These are phyloP conservation scores for Hirtodrosophila trivittata DNA, from an alignment of 2,888 invertebrate species.

Conservation along the genomic window DNA sequence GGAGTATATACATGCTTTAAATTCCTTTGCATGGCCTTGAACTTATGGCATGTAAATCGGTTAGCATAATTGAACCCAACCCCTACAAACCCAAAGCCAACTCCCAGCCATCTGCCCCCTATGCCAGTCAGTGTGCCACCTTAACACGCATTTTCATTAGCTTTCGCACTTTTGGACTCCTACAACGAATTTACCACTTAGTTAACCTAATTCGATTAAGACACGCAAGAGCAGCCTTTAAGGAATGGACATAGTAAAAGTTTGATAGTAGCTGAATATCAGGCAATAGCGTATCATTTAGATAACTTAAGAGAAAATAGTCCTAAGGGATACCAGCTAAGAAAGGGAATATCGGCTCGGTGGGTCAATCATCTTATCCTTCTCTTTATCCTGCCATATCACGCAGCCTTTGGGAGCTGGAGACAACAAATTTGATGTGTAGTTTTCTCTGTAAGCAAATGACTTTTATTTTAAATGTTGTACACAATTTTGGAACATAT, in stretches of 20 bases:
- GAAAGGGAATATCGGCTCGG: no score
- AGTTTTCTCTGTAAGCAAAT: no score
- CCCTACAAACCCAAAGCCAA: slow-evolving; percentile 7
- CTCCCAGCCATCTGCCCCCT: slow-evolving; percentile 1
- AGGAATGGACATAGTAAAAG: slow-evolving; percentile 59
- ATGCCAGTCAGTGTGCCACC: background rate
- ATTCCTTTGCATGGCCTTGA: slow-evolving; percentile 63
- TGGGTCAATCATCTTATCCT: no score
- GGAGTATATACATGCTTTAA: slow-evolving; percentile 21
- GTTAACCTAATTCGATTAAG: slow-evolving; percentile 69
- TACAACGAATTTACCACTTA: slow-evolving; percentile 61
- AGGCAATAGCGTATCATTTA: background rate
- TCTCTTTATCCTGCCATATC: no score
- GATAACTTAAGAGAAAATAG: no score
- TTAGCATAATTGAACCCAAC: slow-evolving; percentile 30
- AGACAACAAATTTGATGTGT: no score
- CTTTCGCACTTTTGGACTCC: slow-evolving; percentile 52
- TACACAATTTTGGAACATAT: no score
- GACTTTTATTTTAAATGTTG: no score
- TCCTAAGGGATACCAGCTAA: no score
- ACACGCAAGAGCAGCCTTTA: slow-evolving; percentile 61
- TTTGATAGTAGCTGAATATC: slow-evolving; percentile 22
- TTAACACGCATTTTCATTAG: slow-evolving; percentile 62
- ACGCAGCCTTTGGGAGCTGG: no score
- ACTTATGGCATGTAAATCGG: slow-evolving; percentile 44